Percentiles rank a stretch among this genome's conserved stretches.
phyloP scores from a whole-genome alignment of 2,797 vertebrate species.

The Masticophis lateralis region DNA sequence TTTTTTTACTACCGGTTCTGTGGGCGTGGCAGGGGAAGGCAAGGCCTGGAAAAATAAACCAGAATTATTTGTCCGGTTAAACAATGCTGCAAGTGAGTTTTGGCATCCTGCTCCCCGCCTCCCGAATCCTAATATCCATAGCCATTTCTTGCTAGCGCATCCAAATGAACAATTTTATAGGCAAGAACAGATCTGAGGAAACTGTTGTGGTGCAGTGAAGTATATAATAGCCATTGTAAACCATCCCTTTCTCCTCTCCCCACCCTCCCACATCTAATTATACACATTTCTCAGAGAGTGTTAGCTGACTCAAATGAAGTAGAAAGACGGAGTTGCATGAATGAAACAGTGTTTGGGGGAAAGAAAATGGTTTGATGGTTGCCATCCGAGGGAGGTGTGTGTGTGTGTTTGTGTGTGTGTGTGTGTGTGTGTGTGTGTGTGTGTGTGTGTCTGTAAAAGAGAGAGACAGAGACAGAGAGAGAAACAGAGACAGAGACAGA shows the following conservation, averaged over 20 bases:
- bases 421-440: background rate
- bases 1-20: too few species aligned
- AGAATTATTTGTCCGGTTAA: background rate
- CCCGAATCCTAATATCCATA: background rate
- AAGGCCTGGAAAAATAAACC: background rate
- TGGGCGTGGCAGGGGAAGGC: background rate
- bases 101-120: too few species aligned
- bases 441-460: background rate
- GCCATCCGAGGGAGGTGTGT: background rate
- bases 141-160: conserved; percentile 22
- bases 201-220: conserved; percentile 26
- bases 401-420: background rate
- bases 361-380: background rate
- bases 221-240: conserved; percentile 52
- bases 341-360: conserved; percentile 47
- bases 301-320: conserved; percentile 38
- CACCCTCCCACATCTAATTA: conserved; percentile 36
- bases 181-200: conserved; percentile 46
- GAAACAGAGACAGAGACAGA: too few species aligned
- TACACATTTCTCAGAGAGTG: conserved; percentile 44
- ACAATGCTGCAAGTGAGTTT: background rate
- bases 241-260: conserved; percentile 28
- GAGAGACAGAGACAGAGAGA: background rate
- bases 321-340: conserved; percentile 40
- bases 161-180: conserved; percentile 48